These are phyloP conservation scores for Lycaena phlaeas DNA, from an alignment of 2,888 invertebrate genomes.

Conservation along the genomic window DNA sequence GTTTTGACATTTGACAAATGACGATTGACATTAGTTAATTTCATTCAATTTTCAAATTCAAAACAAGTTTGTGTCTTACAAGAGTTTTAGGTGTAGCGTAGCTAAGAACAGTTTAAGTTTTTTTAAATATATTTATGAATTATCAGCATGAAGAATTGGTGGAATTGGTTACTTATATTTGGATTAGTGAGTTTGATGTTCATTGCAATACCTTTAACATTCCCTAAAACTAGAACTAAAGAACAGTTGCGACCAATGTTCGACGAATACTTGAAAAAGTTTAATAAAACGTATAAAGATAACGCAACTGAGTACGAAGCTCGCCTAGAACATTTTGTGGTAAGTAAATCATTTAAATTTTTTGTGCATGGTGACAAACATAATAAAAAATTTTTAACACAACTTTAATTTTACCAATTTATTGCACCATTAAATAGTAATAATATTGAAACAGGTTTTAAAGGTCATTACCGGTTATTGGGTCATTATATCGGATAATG, in stretches of 20 bases:
- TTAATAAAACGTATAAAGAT: constrained; percentile 68
- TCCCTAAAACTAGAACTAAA: constrained; percentile 27
- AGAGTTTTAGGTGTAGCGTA: background rate
- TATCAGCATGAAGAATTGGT: constrained; percentile 52
- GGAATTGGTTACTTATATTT: constrained; percentile 48
- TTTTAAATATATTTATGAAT: constrained; percentile 13
- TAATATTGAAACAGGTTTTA: background rate
- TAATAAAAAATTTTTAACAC: too few species aligned
- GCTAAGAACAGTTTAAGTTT: background rate
- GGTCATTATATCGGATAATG: too few species aligned
- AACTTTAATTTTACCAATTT: too few species aligned
- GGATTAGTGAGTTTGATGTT: constrained; percentile 47
- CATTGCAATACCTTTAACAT: constrained; percentile 45
- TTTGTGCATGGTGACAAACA: background rate
- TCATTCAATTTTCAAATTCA: too few species aligned
- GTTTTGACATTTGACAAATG: too few species aligned
- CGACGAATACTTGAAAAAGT: constrained; percentile 61
- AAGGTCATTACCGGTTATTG: background rate
- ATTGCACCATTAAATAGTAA: too few species aligned
- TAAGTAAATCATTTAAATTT: constrained; percentile 30
- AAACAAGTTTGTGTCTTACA: too few species aligned
- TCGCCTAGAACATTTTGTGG: constrained; percentile 69
- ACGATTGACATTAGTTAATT: too few species aligned
- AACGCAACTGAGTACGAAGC: constrained; percentile 57
- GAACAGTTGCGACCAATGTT: constrained; percentile 49